A percentile compares a stretch with the other conserved stretches of the same genome.
Conservation (phyloP, 2,888 invertebrate genomes). For the Saturnia japonica region DNA sequence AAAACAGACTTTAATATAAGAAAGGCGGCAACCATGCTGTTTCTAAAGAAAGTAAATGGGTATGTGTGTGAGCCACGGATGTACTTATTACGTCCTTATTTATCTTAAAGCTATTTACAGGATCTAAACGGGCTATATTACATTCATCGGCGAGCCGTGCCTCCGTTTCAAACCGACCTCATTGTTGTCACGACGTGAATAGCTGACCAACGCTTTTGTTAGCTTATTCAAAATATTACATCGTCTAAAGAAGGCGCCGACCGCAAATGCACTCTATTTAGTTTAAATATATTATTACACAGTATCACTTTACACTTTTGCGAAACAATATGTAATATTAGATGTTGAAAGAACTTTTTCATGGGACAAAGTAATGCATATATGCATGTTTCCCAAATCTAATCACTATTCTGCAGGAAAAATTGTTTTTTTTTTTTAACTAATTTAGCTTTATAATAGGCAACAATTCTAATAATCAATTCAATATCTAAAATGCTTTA, state of each 20-base stretch:
- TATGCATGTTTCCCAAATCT: no score
- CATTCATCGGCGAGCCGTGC: constrained; percentile 29
- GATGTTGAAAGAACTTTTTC: not conserved
- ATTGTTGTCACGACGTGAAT: constrained; percentile 51
- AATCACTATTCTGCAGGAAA: no score
- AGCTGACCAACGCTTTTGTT: constrained; percentile 56
- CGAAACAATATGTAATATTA: constrained; percentile 27
- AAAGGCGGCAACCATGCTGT: not conserved
- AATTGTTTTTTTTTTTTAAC: no score
- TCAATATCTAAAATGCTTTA: not conserved
- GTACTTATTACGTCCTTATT: not conserved
- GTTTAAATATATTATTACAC: constrained; percentile 29
- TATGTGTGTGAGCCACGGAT: not conserved
- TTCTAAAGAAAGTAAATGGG: not conserved
- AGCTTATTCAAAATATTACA: constrained; percentile 49
- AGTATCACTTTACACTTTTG: constrained; percentile 23
- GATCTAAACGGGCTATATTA: constrained; percentile 17
- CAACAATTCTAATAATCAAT: not conserved
- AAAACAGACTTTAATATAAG: not conserved
- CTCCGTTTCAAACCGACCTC: constrained; percentile 36
- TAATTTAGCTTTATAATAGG: not conserved
- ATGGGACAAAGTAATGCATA: not conserved
- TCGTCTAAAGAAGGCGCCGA: constrained; percentile 46
- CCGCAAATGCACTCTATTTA: constrained; percentile 35
- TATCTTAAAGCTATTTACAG: constrained; percentile 8